Evolutionary conservation across 2,113 vertebrate genomes (phyloP), one percentile per base, ranked within the genome.

Genomic region (Gadus chalcogrammus): DNA sequence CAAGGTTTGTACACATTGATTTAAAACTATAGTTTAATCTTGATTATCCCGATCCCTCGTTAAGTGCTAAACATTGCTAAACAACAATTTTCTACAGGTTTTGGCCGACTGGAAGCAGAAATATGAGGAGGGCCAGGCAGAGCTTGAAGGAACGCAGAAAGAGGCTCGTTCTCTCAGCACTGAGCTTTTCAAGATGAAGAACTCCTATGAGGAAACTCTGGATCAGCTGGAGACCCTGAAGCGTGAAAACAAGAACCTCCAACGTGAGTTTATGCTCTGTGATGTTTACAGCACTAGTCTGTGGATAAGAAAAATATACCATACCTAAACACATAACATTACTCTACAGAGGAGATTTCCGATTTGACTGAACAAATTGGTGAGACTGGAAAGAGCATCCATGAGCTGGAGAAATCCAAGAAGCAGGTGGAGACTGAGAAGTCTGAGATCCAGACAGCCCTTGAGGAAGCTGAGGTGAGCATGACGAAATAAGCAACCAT

Each of bases 41-140:
- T 48, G 11, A 48, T 48, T 48, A 5, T 17, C 5, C 2, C 11
- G 11, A 48, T 48, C 11, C 3, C 8, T 22, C 55, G 0, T n/a
- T 0, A 58, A 17, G n/a, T 58, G 55, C 55, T 17, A 5, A n/a
- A 58, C 55, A 58, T 58, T 58, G 15, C 15, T 58, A 5, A 58
- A n/a, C 3, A 58, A n/a, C 15, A 58, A 17, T 58, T n/a, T 6
- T 58, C 3, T 58, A 16, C 55, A 75, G 76, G 73, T 82, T 31
- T 65, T 82, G 31, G 80, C 87, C 58, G 92, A 92, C 20, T 93
- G 91, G 92, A 93, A 91, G 5, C 92, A 94, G 80, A 93, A 93
- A 69, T 87, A 87, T 67, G 89, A 92, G 4, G 90, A 92, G 59
- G 66, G 86, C 17, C 92, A 93, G 69, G 86, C 90, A 48, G 92